These are phyloP conservation scores for Polypterus senegalus DNA, from an alignment of 2,113 vertebrate genomes.

Conservation along the genomic window DNA sequence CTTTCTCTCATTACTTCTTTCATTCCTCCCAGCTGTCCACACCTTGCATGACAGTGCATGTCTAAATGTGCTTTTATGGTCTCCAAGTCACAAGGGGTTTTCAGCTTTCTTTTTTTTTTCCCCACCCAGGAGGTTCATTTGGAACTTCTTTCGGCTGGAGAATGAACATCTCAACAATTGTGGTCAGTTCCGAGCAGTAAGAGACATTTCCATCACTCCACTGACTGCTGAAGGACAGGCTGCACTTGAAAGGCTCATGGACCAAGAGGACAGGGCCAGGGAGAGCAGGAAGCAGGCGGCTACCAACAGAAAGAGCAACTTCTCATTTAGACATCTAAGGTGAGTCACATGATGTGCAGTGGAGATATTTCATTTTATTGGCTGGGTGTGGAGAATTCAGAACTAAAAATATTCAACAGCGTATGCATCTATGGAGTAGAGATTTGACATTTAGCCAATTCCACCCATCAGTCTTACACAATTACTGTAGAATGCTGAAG, in stretches of 20 bases:
- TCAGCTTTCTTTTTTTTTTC: background rate
- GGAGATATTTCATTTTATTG: too few relatives aligned
- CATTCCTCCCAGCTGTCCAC: too few relatives aligned
- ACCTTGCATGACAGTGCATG: too few relatives aligned
- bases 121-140: conserved; percentile 10
- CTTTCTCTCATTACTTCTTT: too few relatives aligned
- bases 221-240: conserved; percentile 4
- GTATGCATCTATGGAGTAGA: too few relatives aligned
- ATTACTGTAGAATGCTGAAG: too few relatives aligned
- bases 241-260: conserved; percentile 11
- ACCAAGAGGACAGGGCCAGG: conserved; percentile 11
- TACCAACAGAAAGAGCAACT: conserved; percentile 9
- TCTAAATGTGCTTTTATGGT: too few relatives aligned
- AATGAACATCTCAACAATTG: conserved; percentile 19
- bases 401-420: background rate
- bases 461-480: too few relatives aligned
- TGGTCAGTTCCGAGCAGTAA: conserved; percentile 15
- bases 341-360: background rate
- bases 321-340: conserved; percentile 12
- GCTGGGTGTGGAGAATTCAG: background rate
- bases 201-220: conserved; percentile 14
- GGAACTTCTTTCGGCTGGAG: conserved; percentile 18
- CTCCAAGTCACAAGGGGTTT: background rate
- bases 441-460: too few relatives aligned
- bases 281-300: conserved; percentile 1